These are phyloP conservation scores for Grallaria varia DNA, from an alignment of 2,113 vertebrate genomes.

Conservation along the genomic window DNA sequence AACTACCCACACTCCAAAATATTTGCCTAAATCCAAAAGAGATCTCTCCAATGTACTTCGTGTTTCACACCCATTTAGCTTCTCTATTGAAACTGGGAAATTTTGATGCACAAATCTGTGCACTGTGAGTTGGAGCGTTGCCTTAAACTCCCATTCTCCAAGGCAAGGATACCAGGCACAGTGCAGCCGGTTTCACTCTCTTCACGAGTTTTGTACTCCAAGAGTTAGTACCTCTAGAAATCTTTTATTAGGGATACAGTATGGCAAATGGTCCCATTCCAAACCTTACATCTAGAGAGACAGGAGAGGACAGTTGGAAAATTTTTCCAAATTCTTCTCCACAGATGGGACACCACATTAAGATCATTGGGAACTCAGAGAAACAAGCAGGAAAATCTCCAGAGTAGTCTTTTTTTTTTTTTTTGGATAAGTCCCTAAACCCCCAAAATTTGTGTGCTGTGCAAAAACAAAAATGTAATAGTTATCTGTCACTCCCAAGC, in stretches of 20 bases:
- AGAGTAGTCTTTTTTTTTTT: not conserved
- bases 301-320: not conserved
- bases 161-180: not conserved
- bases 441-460: not conserved
- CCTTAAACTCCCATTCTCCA: not conserved
- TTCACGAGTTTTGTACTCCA: not conserved
- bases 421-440: not conserved
- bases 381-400: not conserved
- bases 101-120: not conserved
- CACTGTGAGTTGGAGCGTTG: not conserved
- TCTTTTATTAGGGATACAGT: not conserved
- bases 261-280: not conserved
- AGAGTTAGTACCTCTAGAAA: not conserved
- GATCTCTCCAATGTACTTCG: not conserved
- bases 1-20: not conserved
- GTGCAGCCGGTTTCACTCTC: not conserved
- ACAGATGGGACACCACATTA: not conserved
- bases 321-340: not conserved
- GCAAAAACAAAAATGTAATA: not conserved
- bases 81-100: not conserved
- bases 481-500: not conserved
- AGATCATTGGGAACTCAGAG: not conserved
- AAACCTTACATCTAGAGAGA: not conserved
- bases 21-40: not conserved
- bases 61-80: not conserved